A percentile compares a stretch with the other conserved stretches of the same genome.
Conservation (phyloP, 2,113 vertebrate species). For the Microcebus griseorufus region DNA sequence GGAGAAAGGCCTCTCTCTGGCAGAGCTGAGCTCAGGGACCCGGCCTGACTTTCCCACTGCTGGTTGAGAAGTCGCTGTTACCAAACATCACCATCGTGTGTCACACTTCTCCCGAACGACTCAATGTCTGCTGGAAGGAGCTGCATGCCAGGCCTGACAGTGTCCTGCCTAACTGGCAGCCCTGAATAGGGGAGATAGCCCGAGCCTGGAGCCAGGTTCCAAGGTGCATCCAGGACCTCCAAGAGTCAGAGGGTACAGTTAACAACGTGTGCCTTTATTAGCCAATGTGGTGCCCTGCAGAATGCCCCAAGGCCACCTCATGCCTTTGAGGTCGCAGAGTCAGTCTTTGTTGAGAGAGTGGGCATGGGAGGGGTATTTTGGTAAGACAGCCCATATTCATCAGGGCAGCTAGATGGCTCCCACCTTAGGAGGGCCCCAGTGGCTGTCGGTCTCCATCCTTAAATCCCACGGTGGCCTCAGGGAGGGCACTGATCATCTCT, state of each 20-base stretch:
- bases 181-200: too few relatives aligned
- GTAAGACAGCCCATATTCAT: neutral
- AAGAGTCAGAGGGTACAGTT: neutral
- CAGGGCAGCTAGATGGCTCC: neutral
- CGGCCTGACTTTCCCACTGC: neutral
- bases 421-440: neutral
- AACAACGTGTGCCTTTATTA: neutral
- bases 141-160: neutral
- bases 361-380: neutral
- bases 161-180: neutral
- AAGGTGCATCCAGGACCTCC: neutral
- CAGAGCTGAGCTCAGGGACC: neutral
- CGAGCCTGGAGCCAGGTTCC: neutral
- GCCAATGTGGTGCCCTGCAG: neutral
- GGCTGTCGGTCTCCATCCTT: neutral
- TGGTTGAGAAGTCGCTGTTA: neutral
- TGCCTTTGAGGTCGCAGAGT: neutral
- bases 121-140: neutral
- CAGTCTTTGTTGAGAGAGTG: neutral
- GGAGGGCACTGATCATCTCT: neutral
- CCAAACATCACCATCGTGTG: neutral
- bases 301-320: neutral
- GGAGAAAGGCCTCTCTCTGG: neutral
- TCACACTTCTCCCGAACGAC: neutral
- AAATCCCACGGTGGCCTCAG: neutral